Base-by-base conservation (phyloP, 2,113 vertebrate species). In the Thunnus maccoyii region DNA sequence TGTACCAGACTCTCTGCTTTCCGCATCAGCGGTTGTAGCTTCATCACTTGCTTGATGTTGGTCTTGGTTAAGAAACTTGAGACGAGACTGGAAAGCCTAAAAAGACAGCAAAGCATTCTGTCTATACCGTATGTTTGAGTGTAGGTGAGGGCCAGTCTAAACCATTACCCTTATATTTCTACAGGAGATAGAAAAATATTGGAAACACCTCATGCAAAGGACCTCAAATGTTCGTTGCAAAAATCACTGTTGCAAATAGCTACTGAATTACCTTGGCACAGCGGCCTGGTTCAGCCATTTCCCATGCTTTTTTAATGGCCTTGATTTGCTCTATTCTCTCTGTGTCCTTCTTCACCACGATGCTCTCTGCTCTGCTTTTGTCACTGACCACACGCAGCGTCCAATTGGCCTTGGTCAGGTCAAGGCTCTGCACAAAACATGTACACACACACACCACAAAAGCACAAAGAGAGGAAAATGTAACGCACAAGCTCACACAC, bases 301-400 rank as follows among this genome's bases (percentile, higher is more conserved):
- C 97, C 97, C 97, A 99, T n/a, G 96, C 95, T 78, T 93, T 93
- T 91, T 98, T 98, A 88, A 96, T 94, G 77, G 96, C 94, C 92
- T 85, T 96, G 80, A 99, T 97, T 89, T 97, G 93, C 72, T 97
- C 97, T 47, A 68, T 70, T 89, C 94, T 91, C 65, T 96, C 94
- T 0, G 95, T 97, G 80, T 99, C 98, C 87, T 94, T 97, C 82
- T 86, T 97, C 65, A 98, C 79, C 22, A 96, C 91, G 3, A 97
- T 69, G 18, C 62, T 18, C 0, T 95, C 95, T 0, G 80, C 70
- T 27, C 96, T 94, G 55, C 22, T 91, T 76, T 94, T 85, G 25
- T 98, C 97, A 66, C 81, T 94, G 69, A 97, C 96, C 25, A 98
- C 68, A 79, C 83, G 94, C 77, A 99, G 91, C 17, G 88, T 94